phyloP scores from a whole-genome alignment of 2,797 vertebrate species.

The Silurus lanzhouensis region DNA sequence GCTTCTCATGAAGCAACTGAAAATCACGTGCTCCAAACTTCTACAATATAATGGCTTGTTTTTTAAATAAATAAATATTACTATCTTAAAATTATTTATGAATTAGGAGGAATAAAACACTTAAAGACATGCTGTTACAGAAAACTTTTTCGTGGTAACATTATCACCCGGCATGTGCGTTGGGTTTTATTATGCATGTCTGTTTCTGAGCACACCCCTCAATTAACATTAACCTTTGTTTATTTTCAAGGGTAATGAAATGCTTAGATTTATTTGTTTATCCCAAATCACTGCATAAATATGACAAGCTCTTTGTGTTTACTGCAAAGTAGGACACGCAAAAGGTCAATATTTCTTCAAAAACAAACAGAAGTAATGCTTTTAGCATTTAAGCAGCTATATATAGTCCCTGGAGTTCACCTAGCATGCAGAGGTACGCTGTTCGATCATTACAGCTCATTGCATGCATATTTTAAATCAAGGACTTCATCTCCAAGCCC shows the following conservation, averaged over 20 bases:
- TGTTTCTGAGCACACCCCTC: not conserved
- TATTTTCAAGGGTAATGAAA: not conserved
- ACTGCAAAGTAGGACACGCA: not conserved
- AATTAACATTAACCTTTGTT: not conserved
- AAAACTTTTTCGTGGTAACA: not conserved
- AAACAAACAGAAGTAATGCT: not conserved
- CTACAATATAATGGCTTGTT: not conserved
- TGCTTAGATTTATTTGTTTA: not conserved
- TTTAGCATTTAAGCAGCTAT: not conserved
- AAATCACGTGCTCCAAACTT: not conserved
- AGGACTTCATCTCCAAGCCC: not conserved
- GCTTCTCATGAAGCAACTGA: not conserved
- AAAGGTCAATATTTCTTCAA: constrained; percentile 3
- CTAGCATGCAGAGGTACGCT: not conserved
- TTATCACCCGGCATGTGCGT: not conserved
- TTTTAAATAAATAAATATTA: no score
- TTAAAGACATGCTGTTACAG: not conserved
- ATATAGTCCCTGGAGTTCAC: not conserved
- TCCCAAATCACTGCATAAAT: not conserved
- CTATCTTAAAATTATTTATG: no score
- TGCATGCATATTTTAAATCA: not conserved
- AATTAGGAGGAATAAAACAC: not conserved
- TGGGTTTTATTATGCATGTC: not conserved
- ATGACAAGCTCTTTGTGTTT: not conserved
- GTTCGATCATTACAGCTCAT: not conserved